Base-by-base conservation (phyloP, 1,140 invertebrate species). In the Heliconius eleuchia region DNA sequence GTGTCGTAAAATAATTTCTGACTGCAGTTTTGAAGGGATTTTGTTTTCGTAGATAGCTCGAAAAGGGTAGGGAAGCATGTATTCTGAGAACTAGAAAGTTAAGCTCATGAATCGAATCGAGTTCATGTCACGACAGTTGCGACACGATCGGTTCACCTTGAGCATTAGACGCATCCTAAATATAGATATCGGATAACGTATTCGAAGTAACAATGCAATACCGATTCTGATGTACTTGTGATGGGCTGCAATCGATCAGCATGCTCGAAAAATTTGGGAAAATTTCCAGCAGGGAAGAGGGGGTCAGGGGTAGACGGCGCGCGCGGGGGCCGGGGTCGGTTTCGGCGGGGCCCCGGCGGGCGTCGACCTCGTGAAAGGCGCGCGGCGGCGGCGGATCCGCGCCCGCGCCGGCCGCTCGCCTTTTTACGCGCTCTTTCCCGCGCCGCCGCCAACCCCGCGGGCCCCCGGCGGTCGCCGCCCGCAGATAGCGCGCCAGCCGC, bases 371-470 rank as follows among this genome's bases (percentile, higher is more conserved):
- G 91, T 90, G 91, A 92, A 92, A 91, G 91, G 90, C 88, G 90
- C 90, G 88, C 91, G 88, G 73, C 86, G 88, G 87, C 84, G 88
- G 87, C 84, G 90, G 89, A 90, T 83, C 88, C 89, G 89, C 85
- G 89, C 89, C 76, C 76, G 91, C 87, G 88, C 79, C 88, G 86
- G 79, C 87, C 87, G 91, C 87, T 91, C 90, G 90, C 90, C 88
- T 93, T 93, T 93, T 93, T 91, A 91, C 91, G 90, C 90, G 90
- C 89, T 91, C 89, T 90, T 92, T 90, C 92, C 91, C 89, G 89
- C 89, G 88, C 87, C 87, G 87, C 84, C 86, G 86, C 88, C 86
- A 88, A 91, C 89, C 89, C 92, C 90, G 91, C 91, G 91, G 91
- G 89, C 89, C 91, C 88, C 91, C 86, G 89, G 86, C 91, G 92